Percentiles rank a stretch among this genome's conserved stretches.
These are phyloP conservation scores for Formicarius rufipectus DNA, from an alignment of 2,113 vertebrate genomes.

Conservation along the genomic window DNA sequence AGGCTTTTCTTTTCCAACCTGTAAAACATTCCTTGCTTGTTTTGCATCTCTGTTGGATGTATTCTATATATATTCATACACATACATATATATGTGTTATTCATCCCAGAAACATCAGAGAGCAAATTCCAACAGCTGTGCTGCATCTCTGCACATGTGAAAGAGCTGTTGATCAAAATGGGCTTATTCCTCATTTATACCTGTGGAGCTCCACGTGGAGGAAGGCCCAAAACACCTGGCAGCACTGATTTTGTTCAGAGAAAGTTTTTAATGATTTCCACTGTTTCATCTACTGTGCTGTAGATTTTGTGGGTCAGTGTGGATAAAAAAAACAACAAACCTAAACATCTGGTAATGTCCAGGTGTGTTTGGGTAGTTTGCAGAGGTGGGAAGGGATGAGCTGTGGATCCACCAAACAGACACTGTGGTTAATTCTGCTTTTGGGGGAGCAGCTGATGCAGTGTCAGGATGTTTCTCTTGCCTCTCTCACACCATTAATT, in stretches of 20 bases:
- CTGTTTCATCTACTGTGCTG: conserved; percentile 22
- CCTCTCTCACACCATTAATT: conserved; percentile 29
- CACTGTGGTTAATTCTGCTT: conserved; percentile 30
- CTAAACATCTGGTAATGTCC: conserved; percentile 56
- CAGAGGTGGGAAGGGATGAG: conserved; percentile 6
- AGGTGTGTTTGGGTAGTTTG: conserved; percentile 46
- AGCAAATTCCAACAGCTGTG: not conserved
- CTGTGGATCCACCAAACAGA: conserved; percentile 27
- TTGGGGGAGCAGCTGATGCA: conserved; percentile 26
- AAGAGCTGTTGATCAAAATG: not conserved
- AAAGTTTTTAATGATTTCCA: conserved; percentile 32
- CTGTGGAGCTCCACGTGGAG: not conserved
- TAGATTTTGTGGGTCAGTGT: conserved; percentile 36
- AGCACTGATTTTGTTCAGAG: not conserved
- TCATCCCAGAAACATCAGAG: not conserved
- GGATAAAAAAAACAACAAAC: conserved; percentile 22
- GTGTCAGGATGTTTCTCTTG: not conserved
- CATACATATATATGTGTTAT: not conserved
- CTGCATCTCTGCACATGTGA: conserved; percentile 1
- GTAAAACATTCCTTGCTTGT: not conserved
- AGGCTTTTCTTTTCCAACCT: not conserved
- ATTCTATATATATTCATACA: not conserved
- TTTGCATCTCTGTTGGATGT: not conserved
- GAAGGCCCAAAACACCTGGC: conserved; percentile 21
- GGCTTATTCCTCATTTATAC: conserved; percentile 13